Evolutionary conservation across 2,113 vertebrate species (phyloP), one percentile per base, ranked within the genome.

Genomic region (Osmerus eperlanus): DNA sequence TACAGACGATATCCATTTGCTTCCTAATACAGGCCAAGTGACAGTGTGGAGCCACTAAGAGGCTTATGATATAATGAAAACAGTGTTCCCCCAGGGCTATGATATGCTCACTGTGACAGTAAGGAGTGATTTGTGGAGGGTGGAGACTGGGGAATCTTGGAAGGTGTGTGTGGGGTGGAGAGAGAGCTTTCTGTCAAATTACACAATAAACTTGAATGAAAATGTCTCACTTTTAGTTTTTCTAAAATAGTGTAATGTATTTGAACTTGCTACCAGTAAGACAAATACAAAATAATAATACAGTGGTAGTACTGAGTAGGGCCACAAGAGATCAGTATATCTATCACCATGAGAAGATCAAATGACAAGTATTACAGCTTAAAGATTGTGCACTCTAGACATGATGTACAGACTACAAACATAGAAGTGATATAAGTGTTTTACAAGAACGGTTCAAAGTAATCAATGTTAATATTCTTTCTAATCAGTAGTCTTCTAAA

Each of bases 321-420:
- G 53, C 82, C 86, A 81, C 79, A 65, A 65, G 84, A 82, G 66
- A 36, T 55, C 83, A 78, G 71, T 72, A 73, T 68, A 58, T 73
- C 18, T 61, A 67, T 21, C 19, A 4, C 51, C 19, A 41, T 56
- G 1, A 56, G 15, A 7, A 56, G 55, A 56, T 18, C 16, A 16
- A 11, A 16, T 56, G 16, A 56, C 55, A 18, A 18, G 11, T 56
- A 56, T 16, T 56, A 56, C 55, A 56, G 55, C 3, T 56, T 56
- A 19, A 2, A 56, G 2, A 47, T 11, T 47, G 41, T 47, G 41
- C 9, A 47, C 9, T 47, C 9, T 9, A 47, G 9, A 47, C 41
- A 47, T 12, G 5, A 47, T 2, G 9, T 47, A 8, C 41, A 47
- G 8, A 11, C 9, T 47, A 8, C 5, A 41, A 41, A 41, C 36